Percentiles rank a stretch among this genome's conserved stretches.
Evolutionary conservation across 2,888 invertebrate species (phyloP).

Genomic region (Heliconius cydno): DNA sequence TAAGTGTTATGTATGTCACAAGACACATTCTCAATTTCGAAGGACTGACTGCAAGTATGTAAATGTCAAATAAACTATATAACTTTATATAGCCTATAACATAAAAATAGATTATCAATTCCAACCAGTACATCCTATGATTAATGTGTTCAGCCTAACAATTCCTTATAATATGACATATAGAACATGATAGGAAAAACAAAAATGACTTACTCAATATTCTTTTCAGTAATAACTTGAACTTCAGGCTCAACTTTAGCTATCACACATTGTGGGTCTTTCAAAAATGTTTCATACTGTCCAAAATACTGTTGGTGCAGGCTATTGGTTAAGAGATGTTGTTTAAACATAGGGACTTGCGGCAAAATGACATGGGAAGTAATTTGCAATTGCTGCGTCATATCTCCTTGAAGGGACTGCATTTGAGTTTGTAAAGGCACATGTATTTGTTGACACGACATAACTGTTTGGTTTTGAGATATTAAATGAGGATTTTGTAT

Average conservation of each 20-base stretch:
- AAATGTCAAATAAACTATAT: not conserved
- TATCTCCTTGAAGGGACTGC: slow-evolving; percentile 61
- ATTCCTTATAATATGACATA: not conserved
- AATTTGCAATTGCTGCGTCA: slow-evolving; percentile 67
- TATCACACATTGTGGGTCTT: slow-evolving; percentile 61
- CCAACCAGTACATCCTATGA: not conserved
- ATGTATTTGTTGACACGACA: slow-evolving; percentile 71
- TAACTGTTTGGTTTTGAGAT: slow-evolving; percentile 68
- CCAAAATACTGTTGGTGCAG: slow-evolving; percentile 65
- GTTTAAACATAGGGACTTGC: slow-evolving; percentile 63
- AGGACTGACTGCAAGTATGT: too few relatives aligned
- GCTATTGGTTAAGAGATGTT: slow-evolving; percentile 67
- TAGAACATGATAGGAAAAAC: not conserved
- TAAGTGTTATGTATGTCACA: too few relatives aligned
- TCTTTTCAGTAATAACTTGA: slow-evolving; percentile 54
- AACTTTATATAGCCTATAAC: not conserved
- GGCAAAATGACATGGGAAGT: slow-evolving; percentile 72
- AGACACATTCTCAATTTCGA: too few relatives aligned
- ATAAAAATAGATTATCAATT: not conserved
- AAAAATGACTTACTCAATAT: slow-evolving; percentile 60
- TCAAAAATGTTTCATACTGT: slow-evolving; percentile 65
- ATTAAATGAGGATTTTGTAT: slow-evolving; percentile 61
- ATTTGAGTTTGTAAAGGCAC: slow-evolving; percentile 53
- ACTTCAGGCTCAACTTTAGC: slow-evolving; percentile 64
- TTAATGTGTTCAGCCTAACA: not conserved